Evolutionary conservation across 2,888 invertebrate species (phyloP).

Genomic region (Scaptomyza flava): DNA sequence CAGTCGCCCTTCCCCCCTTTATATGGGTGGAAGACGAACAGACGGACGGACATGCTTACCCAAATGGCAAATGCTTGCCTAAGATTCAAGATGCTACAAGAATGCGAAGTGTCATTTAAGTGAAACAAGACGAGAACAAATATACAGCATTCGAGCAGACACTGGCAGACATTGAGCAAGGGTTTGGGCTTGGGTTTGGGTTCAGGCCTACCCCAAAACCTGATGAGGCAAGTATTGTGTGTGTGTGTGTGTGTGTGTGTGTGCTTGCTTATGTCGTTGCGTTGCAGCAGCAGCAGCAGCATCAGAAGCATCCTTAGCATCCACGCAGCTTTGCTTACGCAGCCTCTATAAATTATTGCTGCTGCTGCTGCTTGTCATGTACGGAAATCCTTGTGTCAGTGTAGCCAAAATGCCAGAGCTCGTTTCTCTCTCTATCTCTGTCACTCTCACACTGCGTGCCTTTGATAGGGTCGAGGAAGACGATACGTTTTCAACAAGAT

Average conservation of each 20-base stretch:
- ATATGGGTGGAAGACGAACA: no score
- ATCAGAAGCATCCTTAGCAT: slow-evolving; percentile 57
- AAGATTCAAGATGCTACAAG: slow-evolving; percentile 73
- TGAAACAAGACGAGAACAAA: slow-evolving; percentile 80
- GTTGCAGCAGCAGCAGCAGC: slow-evolving; percentile 8
- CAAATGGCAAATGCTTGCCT: slow-evolving; percentile 44
- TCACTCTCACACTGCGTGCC: slow-evolving; percentile 28
- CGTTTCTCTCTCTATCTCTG: not conserved
- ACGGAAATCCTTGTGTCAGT: slow-evolving; percentile 82
- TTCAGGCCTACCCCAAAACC: slow-evolving; percentile 38
- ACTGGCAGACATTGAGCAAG: slow-evolving; percentile 6
- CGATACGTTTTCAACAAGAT: slow-evolving; percentile 81
- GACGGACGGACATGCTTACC: slow-evolving; percentile 18
- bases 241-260: slow-evolving; percentile 24
- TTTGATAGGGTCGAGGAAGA: slow-evolving; percentile 62
- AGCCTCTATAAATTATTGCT: slow-evolving; percentile 82
- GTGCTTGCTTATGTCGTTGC: slow-evolving; percentile 19
- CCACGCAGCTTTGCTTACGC: slow-evolving; percentile 71
- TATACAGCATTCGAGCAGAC: slow-evolving; percentile 48
- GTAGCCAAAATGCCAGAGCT: slow-evolving; percentile 69
- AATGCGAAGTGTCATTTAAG: slow-evolving; percentile 82
- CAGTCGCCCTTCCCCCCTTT: not conserved
- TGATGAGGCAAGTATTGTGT: slow-evolving; percentile 12
- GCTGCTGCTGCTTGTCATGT: slow-evolving; percentile 80
- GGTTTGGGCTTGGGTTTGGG: slow-evolving; percentile 14